Evolutionary conservation across 2,113 vertebrate species (phyloP).

Genomic region (Vidua chalybeata): DNA sequence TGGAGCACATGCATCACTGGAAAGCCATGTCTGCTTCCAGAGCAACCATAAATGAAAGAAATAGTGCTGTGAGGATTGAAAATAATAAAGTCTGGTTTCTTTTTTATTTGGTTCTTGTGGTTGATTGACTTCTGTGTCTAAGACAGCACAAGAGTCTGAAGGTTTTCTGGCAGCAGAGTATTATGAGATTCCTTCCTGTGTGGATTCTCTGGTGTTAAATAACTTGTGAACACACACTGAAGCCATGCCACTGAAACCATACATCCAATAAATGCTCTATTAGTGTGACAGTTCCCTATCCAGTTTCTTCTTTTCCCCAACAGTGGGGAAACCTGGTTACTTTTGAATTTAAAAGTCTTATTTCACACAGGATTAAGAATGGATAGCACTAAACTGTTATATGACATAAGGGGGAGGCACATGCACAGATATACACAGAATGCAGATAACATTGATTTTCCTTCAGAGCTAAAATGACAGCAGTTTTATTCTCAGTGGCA

Average conservation of each 20-base stretch:
- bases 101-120: constrained; percentile 26
- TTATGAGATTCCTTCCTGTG: background rate
- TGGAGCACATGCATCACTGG: background rate
- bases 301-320: background rate
- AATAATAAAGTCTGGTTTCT: constrained; percentile 23
- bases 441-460: background rate
- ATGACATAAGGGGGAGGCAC: background rate
- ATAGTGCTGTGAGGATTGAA: background rate
- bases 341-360: background rate
- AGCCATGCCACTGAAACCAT: background rate
- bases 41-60: constrained; percentile 18
- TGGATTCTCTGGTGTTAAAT: constrained; percentile 11
- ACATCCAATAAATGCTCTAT: background rate
- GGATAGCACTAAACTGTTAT: background rate
- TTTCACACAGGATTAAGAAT: background rate
- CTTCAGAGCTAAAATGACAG: background rate
- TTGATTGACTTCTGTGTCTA: background rate
- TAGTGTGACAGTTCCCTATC: background rate
- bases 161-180: background rate
- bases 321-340: background rate
- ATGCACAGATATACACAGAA: background rate
- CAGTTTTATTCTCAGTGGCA: background rate
- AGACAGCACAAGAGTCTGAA: background rate
- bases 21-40: background rate
- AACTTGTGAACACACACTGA: background rate